phyloP scores from a whole-genome alignment of 2,888 invertebrate species.

The Drymonia ruficornis region DNA sequence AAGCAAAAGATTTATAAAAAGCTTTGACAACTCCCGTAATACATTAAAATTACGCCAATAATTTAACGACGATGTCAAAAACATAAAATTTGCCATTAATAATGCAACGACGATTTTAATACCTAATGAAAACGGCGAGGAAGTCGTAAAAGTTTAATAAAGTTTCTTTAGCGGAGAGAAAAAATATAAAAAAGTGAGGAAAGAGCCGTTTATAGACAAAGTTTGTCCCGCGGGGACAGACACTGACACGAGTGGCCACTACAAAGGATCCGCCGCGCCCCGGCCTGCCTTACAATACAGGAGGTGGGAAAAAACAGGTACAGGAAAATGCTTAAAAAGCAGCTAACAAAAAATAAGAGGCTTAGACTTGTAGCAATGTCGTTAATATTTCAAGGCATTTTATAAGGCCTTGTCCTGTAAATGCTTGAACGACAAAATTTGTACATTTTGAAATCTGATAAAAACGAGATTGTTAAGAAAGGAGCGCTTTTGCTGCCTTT shows the following conservation, averaged over 20 bases:
- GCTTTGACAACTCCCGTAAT: conserved; percentile 4
- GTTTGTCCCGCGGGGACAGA: conserved; percentile 38
- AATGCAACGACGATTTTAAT: conserved; percentile 45
- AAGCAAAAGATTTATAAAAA: background rate
- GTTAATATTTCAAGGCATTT: background rate
- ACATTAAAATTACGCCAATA: conserved; percentile 19
- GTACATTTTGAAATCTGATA: background rate
- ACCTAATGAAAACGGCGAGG: conserved; percentile 47
- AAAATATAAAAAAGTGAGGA: conserved; percentile 39
- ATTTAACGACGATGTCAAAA: conserved; percentile 12
- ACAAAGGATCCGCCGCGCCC: conserved; percentile 33
- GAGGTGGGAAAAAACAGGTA: conserved; percentile 5
- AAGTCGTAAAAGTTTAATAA: conserved; percentile 46
- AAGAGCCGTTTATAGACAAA: conserved; percentile 51
- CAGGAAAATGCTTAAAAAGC: conserved; percentile 1
- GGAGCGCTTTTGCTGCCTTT: background rate
- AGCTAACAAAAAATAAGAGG: background rate
- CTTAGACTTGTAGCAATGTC: conserved; percentile 1
- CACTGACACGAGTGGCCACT: conserved; percentile 21
- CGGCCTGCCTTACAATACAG: conserved; percentile 24
- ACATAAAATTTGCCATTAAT: conserved; percentile 41
- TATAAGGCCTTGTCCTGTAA: background rate
- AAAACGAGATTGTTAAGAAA: background rate
- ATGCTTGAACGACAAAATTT: background rate
- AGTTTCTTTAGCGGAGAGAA: conserved; percentile 37